Evolutionary conservation across 2,797 vertebrate genomes (phyloP), one percentile per base, ranked within the genome.

Genomic region (Sebastes hubbsi): DNA sequence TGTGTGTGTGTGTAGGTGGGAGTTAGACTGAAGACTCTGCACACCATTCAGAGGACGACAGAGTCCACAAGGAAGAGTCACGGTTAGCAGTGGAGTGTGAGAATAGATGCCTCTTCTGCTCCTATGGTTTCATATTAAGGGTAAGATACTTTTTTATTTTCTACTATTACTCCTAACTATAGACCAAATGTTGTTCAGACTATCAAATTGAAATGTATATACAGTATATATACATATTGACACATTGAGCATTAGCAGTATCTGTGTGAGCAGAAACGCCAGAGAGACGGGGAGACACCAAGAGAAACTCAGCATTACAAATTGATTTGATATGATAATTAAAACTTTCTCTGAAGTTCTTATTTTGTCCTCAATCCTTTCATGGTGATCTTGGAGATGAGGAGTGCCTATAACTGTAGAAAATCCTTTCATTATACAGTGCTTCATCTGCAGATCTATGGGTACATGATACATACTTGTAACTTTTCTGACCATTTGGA

Each of bases 131-230:
- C 36, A 20, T 24, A 11, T 25, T 59, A 49, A 82, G 9, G 89
- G 92, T 93, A 91, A 90, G 89, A 2, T 3, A 20, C 9, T 20
- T 62, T 60, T 74, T 25, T 1, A 22, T 56, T 27, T 22, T 72
- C 0, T 38, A 7, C 22, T 67, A 1, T 60, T 27, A 10, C 16
- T 67, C 0, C 1, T 18, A 38, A 38, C 10, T 10, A 25, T 6
- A 25, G 6, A 54, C 27, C 3, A 58, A 30, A 34, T 61, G 12
- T 58, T 46, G 20, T 18, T 52, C 13, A 59, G 11, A 52, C 8
- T 32, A 25, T 59, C 2, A 56, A 5, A 58, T 36, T 49, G 7
- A 61, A 60, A 34, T 60, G 14, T 46, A 46, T 20, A 52, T 52
- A 20, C 1, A 16, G 16, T 8, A 55, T 2, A 36, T 8, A 34